A percentile compares a stretch with the other conserved stretches of the same genome.
These are phyloP conservation scores for Calliphora vomitoria DNA, from an alignment of 2,888 invertebrate species.

Conservation along the genomic window DNA sequence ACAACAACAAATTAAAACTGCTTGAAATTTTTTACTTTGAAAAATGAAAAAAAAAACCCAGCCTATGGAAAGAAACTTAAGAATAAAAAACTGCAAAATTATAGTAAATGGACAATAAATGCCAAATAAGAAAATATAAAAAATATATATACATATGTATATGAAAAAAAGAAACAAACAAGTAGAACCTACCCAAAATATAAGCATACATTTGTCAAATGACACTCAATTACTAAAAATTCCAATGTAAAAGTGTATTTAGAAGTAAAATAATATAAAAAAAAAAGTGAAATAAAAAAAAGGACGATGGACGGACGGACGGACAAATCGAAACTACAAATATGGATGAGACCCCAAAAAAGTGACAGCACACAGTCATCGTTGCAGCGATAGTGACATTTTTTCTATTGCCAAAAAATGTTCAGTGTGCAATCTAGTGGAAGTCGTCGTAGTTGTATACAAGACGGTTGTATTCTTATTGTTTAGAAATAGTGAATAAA, in stretches of 20 bases:
- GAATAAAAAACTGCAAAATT: constrained; percentile 26
- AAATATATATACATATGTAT: not conserved
- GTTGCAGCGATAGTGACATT: constrained; percentile 72
- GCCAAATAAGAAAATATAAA: constrained; percentile 49
- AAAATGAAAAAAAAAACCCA: constrained; percentile 6
- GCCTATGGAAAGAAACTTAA: constrained; percentile 42
- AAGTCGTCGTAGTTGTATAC: constrained; percentile 67
- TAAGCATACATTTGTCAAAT: constrained; percentile 68
- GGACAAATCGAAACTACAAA: constrained; percentile 62
- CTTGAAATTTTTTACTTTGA: constrained; percentile 24
- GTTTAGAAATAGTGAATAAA: constrained; percentile 42
- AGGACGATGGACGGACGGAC: constrained; percentile 55
- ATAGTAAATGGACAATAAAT: constrained; percentile 63
- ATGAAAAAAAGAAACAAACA: constrained; percentile 10
- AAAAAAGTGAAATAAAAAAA: constrained; percentile 31
- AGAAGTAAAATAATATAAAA: constrained; percentile 50
- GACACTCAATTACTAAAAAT: constrained; percentile 73
- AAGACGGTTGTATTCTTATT: constrained; percentile 62
- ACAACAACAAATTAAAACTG: constrained; percentile 27
- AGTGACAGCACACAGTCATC: constrained; percentile 73
- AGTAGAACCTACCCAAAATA: constrained; percentile 64
- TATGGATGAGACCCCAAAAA: constrained; percentile 71
- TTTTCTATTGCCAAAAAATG: constrained; percentile 72
- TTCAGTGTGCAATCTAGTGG: constrained; percentile 72
- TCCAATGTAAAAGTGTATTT: constrained; percentile 66